Conservation (phyloP, 2,797 vertebrate genomes). For the Phaenicophaeus curvirostris region DNA sequence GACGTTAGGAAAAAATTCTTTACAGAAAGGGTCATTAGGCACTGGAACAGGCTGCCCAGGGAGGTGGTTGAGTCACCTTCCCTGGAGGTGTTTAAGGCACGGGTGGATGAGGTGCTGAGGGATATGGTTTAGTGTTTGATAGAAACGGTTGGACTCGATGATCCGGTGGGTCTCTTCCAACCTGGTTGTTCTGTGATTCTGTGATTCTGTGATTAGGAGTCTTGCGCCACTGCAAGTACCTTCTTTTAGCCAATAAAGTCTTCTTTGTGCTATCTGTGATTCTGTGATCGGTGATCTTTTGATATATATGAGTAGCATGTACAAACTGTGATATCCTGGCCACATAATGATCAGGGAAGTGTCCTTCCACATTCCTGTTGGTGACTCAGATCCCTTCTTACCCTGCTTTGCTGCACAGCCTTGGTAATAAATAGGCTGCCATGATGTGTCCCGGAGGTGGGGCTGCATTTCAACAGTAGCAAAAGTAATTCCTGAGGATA, state of each 20-base stretch:
- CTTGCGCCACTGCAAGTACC: background rate
- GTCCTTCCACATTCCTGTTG: constrained; percentile 2
- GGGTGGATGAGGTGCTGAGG: no score
- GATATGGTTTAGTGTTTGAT: no score
- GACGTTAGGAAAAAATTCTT: no score
- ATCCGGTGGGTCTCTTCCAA: no score
- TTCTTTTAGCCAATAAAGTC: background rate
- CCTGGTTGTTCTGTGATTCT: no score
- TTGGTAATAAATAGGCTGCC: constrained; percentile 2
- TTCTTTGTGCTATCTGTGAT: background rate
- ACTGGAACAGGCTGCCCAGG: no score
- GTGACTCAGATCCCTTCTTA: constrained; percentile 35
- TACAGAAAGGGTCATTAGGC: no score
- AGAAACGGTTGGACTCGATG: no score
- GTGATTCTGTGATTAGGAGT: no score
- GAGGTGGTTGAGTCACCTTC: no score
- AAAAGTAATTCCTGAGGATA: constrained; percentile 1
- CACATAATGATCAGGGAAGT: background rate
- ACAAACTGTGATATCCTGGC: background rate
- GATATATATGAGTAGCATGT: background rate
- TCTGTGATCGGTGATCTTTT: background rate
- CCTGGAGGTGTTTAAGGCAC: no score
- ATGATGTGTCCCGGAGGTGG: background rate
- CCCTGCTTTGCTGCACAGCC: background rate
- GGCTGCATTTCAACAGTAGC: background rate